phyloP scores from a whole-genome alignment of 2,113 vertebrate species.

The Crocuta crocuta region DNA sequence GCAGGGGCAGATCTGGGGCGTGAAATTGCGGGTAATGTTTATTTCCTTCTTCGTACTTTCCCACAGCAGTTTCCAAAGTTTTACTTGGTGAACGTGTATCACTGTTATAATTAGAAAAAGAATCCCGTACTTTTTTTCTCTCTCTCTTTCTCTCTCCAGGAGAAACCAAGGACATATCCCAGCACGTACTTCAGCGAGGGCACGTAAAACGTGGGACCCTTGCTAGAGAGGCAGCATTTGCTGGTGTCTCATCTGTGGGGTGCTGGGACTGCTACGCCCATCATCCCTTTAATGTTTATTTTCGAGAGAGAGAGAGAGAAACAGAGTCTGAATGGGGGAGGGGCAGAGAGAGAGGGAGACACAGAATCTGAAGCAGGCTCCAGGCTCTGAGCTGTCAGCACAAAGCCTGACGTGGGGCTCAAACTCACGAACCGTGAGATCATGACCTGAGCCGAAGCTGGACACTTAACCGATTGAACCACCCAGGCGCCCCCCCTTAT shows the following conservation, averaged over 20 bases:
- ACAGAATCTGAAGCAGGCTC: too few relatives aligned
- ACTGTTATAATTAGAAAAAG: not conserved
- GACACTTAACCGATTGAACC: too few relatives aligned
- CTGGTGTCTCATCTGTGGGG: rapidly evolving
- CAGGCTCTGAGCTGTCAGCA: too few relatives aligned
- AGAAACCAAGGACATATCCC: not conserved
- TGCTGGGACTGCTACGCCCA: rapidly evolving
- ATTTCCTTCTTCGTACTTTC: constrained; percentile 77
- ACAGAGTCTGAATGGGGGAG: too few relatives aligned
- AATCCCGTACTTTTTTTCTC: not conserved
- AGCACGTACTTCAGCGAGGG: not conserved
- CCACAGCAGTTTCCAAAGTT: constrained; percentile 72
- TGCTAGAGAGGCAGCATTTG: not conserved
- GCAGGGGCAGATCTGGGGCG: constrained; percentile 43
- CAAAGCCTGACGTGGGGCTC: too few relatives aligned
- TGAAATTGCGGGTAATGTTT: constrained; percentile 66
- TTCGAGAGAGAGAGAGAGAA: too few relatives aligned
- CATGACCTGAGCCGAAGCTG: too few relatives aligned
- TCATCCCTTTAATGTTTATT: not conserved
- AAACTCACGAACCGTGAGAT: too few relatives aligned
- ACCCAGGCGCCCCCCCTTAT: too few relatives aligned
- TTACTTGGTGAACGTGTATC: not conserved
- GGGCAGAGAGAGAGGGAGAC: too few relatives aligned
- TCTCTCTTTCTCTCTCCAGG: not conserved
- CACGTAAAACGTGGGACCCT: not conserved